Percentiles rank a stretch among this genome's conserved stretches.
These are phyloP conservation scores for Thaleichthys pacificus DNA, from an alignment of 2,797 vertebrate species.

Conservation along the genomic window DNA sequence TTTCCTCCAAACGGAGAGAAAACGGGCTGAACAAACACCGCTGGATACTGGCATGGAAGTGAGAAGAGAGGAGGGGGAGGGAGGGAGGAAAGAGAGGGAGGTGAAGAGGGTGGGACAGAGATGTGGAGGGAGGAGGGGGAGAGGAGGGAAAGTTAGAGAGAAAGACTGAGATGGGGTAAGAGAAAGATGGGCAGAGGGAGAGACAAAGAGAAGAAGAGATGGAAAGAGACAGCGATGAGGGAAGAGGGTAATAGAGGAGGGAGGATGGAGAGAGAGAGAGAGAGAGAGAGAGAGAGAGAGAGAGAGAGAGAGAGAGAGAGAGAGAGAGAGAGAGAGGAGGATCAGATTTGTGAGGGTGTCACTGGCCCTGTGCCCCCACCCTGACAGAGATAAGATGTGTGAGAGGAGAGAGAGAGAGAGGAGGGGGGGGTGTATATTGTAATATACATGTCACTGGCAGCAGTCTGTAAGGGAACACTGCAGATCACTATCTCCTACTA, in stretches of 20 bases:
- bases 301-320: neutral
- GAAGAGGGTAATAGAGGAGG: constrained; percentile 1
- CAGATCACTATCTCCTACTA: constrained; percentile 15
- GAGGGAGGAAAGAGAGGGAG: neutral
- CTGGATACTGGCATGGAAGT: constrained; percentile 21
- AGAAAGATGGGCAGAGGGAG: neutral
- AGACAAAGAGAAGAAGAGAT: neutral
- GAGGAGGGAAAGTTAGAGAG: neutral
- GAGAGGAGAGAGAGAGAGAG: neutral
- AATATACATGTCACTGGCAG: neutral
- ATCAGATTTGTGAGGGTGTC: constrained; percentile 26
- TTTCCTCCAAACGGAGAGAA: constrained; percentile 39
- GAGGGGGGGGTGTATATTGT: neutral
- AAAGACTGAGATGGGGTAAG: constrained; percentile 27
- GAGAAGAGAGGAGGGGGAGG: constrained; percentile 24
- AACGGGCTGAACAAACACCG: constrained; percentile 49
- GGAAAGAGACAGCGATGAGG: constrained; percentile 24
- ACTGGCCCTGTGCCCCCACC: neutral
- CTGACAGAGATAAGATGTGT: neutral
- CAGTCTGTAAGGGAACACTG: constrained; percentile 6
- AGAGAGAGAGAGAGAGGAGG: constrained; percentile 6
- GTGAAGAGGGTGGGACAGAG: neutral
- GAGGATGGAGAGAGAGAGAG: neutral
- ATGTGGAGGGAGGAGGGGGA: neutral
- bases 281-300: neutral